Base-by-base conservation (phyloP, 1,140 invertebrate species). In the Trichogramma pretiosum region DNA sequence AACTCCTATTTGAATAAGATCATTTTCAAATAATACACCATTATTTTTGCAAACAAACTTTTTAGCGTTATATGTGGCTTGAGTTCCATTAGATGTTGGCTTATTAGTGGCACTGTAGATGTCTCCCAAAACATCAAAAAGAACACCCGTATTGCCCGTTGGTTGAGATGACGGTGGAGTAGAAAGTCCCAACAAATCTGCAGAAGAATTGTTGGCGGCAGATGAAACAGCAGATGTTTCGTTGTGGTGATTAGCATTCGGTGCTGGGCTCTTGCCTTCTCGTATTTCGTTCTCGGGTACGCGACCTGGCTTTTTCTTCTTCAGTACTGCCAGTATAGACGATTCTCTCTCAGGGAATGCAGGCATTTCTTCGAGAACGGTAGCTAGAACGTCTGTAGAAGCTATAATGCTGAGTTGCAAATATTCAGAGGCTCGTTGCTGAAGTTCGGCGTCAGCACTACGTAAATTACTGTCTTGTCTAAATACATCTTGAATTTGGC, bases 351-450 rank as follows among this genome's bases (percentile, higher is more conserved):
- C 97, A 3, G 96, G 93, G 74, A 99, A 99, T 37, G 96, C 94
- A 40, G 97, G 97, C 97, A 99, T 99, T 77, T 99, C 96, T 78
- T 99, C 97, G 41, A 99, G 75, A 44, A 99, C 95, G 37, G 93
- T 98, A 5, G 94, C 94, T 67, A 99, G 73, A 54, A 99, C 95
- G 80, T 99, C 95, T 21, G 90, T 84, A 37, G 93, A 93, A 10
- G 95, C 93, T 46, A 98, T 89, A 54, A 94, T 91, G 65, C 91
- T 97, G 32, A 99, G 73, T 59, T 96, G 92, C 19, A 99, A 74
- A 76, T 99, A 99, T 74, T 99, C 97, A 24, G 94, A 94, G 38
- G 95, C 93, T 63, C 97, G 79, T 69, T 99, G 96, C 64, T 99
- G 97, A 14, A 99, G 70, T 69, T 99, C 97, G 13, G 96, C 95